These are phyloP conservation scores for Rhadinocentrus ornatus DNA, from an alignment of 2,797 vertebrate species.

Conservation along the genomic window DNA sequence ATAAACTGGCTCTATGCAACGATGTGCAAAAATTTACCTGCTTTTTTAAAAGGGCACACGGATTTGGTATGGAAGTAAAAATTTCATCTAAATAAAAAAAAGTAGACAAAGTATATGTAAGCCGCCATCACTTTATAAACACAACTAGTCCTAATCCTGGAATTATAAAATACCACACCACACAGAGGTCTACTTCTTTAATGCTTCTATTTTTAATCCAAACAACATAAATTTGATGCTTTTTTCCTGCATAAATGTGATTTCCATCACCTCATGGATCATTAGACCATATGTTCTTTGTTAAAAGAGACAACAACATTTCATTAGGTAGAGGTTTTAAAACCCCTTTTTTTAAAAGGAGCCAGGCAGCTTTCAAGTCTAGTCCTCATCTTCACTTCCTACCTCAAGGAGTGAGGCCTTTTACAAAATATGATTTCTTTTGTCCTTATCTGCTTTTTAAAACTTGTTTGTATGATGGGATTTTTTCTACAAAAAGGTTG, in stretches of 20 bases:
- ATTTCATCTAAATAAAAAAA: not conserved
- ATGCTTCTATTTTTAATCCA: not conserved
- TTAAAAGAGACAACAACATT: no score
- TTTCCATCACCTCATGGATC: not conserved
- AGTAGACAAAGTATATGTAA: not conserved
- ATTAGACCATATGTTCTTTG: not conserved
- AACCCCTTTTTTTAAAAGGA: not conserved
- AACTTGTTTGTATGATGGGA: no score
- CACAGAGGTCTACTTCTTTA: not conserved
- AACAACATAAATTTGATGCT: no score
- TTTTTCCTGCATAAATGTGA: not conserved
- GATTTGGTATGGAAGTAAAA: not conserved
- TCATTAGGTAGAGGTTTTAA: no score
- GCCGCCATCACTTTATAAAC: not conserved
- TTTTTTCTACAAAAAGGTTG: no score
- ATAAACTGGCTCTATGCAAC: slow-evolving; percentile 27
- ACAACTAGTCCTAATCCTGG: not conserved
- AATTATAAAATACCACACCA: not conserved
- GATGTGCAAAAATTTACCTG: slow-evolving; percentile 2
- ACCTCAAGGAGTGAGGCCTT: not conserved
- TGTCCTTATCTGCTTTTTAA: no score
- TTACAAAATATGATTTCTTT: no score
- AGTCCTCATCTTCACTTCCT: not conserved
- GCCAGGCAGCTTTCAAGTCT: not conserved
- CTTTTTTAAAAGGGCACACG: not conserved